Base-by-base conservation (phyloP, 2,888 invertebrate genomes). In the Maniola hyperantus region DNA sequence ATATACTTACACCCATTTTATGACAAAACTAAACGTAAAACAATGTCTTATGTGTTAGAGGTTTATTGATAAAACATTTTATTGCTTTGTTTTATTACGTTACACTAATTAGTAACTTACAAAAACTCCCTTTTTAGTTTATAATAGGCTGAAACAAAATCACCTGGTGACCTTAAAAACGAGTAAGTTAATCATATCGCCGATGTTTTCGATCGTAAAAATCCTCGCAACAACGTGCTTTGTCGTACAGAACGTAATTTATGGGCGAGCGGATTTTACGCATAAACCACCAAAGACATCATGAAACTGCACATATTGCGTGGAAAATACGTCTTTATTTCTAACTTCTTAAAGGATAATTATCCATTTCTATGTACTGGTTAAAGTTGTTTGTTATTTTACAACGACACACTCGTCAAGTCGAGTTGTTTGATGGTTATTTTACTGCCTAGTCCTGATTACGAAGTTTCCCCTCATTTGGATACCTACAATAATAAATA, bases 401-500 rank as follows among this genome's bases (percentile, higher is more conserved):
- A 85, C 79, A 81, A 74, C 83, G 82, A 82, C 80, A 82, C 82
- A 83, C 79, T 84, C 83, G 81, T 87, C 84, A 81, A 70, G 68
- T 71, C 77, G 81, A 84, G 82, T 83, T 82, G 82, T 87, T 91
- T 91, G 88, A 92, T 90, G 89, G 89, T 84, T 88, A 83, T 91
- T 92, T 91, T 91, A 92, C 85, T 80, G 81, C 87, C 83, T 78
- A 81, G 84, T 85, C 85, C 87, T 89, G 91, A 92, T 91, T 89
- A 88, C 82, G 82, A 83, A 83, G 86, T 88, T 88, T 89, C 87
- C 86, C 88, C 83, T 85, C 81, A 79, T 77, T 78, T 73, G 72
- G 72, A 83, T 80, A 84, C 84, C 1, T 26, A 26, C 1, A 2
- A 4, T 26, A 26, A 26, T 26, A 26, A 26, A 26, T 26, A 26